Evolutionary conservation across 1,140 invertebrate genomes (phyloP).

Genomic region (Drosophila neocordata): DNA sequence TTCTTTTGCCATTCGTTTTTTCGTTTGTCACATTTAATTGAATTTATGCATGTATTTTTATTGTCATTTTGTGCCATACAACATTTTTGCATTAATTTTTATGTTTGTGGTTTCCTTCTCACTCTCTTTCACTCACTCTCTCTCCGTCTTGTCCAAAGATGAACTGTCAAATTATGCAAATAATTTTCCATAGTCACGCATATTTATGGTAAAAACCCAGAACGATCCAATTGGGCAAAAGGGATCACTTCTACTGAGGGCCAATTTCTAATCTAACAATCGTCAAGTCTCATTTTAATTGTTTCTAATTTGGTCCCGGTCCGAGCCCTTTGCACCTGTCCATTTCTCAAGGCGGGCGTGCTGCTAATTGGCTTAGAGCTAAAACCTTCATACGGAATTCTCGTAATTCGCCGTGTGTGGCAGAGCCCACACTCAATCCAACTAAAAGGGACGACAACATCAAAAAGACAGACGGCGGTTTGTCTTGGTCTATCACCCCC

Average conservation of each 20-base stretch:
- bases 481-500: conserved; percentile 43
- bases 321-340: conserved; percentile 57
- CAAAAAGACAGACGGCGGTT: conserved; percentile 54
- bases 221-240: conserved; percentile 7
- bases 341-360: conserved; percentile 79
- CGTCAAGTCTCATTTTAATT: conserved; percentile 66
- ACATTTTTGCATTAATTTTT: conserved; percentile 79
- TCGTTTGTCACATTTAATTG: conserved; percentile 79
- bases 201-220: conserved; percentile 17
- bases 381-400: conserved; percentile 14
- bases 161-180: conserved; percentile 79
- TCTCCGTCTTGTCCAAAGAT: conserved; percentile 59
- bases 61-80: conserved; percentile 61
- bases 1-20: conserved; percentile 39
- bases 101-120: conserved; percentile 64
- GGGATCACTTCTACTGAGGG: not conserved
- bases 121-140: not conserved
- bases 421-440: not conserved
- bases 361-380: conserved; percentile 69
- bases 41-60: conserved; percentile 80
- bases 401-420: conserved; percentile 18
- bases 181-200: conserved; percentile 81
- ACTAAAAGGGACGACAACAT: conserved; percentile 38
- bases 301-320: conserved; percentile 72
- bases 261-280: conserved; percentile 51